Conservation (phyloP, 2,797 vertebrate genomes). For the Anguilla pacifica region DNA sequence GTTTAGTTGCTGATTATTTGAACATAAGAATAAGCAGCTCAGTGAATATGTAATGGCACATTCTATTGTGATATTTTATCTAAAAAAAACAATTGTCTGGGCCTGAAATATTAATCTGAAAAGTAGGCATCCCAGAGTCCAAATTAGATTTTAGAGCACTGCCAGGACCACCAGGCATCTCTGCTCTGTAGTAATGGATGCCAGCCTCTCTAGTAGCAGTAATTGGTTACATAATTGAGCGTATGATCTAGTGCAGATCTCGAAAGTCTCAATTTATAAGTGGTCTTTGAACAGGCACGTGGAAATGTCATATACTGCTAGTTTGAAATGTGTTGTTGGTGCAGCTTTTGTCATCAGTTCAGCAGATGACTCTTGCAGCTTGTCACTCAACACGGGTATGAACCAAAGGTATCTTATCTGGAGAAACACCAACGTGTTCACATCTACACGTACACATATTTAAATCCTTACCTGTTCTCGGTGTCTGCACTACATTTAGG, state of each 20-base stretch:
- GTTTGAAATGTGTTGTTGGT: background rate
- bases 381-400: background rate
- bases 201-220: background rate
- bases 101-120: background rate
- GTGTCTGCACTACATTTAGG: conserved; percentile 96
- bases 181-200: background rate
- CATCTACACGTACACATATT: background rate
- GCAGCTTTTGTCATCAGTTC: background rate
- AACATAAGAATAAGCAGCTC: background rate
- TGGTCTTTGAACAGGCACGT: background rate
- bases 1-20: background rate
- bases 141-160: background rate
- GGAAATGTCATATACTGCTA: background rate
- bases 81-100: background rate
- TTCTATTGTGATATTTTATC: background rate
- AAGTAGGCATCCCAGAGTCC: background rate
- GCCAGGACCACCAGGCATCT: background rate
- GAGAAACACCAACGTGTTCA: background rate
- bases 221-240: background rate
- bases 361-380: background rate
- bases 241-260: background rate
- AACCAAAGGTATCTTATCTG: background rate
- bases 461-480: conserved; percentile 84
- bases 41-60: background rate
- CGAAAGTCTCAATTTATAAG: background rate